phyloP scores from a whole-genome alignment of 2,888 invertebrate species.

The Ornithoptera alexandrae region DNA sequence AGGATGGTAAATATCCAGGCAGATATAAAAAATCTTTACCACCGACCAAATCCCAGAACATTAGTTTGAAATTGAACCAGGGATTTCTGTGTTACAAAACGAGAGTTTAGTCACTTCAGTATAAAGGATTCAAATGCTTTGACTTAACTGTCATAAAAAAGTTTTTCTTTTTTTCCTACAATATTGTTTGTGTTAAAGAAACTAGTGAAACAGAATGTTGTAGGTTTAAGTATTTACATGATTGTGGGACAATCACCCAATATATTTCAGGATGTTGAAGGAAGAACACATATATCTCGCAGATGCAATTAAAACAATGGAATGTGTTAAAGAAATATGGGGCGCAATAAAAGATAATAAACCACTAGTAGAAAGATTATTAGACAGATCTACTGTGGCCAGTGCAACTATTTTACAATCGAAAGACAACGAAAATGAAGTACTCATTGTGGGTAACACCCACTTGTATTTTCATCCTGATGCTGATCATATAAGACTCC shows the following conservation, averaged over 20 bases:
- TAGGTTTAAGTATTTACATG: too few relatives aligned
- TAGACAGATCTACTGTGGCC: slow-evolving; percentile 83
- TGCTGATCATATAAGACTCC: slow-evolving; percentile 91
- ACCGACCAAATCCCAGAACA: too few relatives aligned
- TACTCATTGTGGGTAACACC: slow-evolving; percentile 89
- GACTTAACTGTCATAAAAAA: too few relatives aligned
- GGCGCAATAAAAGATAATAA: slow-evolving; percentile 79
- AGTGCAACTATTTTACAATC: slow-evolving; percentile 82
- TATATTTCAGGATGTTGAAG: slow-evolving; percentile 67
- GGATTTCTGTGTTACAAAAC: too few relatives aligned
- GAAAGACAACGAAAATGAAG: slow-evolving; percentile 75
- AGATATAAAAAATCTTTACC: too few relatives aligned
- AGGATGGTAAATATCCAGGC: too few relatives aligned
- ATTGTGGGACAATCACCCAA: background rate
- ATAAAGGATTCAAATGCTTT: too few relatives aligned
- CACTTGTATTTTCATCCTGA: slow-evolving; percentile 96
- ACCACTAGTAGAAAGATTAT: slow-evolving; percentile 78
- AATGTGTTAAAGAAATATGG: slow-evolving; percentile 81
- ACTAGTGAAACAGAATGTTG: too few relatives aligned
- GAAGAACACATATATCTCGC: slow-evolving; percentile 80
- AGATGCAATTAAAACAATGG: slow-evolving; percentile 75
- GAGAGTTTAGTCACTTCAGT: too few relatives aligned
- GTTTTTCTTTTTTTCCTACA: too few relatives aligned
- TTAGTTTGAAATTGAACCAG: too few relatives aligned
- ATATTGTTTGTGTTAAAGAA: too few relatives aligned